Evolutionary conservation across 2,888 invertebrate species (phyloP).

Genomic region (Ochropleura leucogaster): DNA sequence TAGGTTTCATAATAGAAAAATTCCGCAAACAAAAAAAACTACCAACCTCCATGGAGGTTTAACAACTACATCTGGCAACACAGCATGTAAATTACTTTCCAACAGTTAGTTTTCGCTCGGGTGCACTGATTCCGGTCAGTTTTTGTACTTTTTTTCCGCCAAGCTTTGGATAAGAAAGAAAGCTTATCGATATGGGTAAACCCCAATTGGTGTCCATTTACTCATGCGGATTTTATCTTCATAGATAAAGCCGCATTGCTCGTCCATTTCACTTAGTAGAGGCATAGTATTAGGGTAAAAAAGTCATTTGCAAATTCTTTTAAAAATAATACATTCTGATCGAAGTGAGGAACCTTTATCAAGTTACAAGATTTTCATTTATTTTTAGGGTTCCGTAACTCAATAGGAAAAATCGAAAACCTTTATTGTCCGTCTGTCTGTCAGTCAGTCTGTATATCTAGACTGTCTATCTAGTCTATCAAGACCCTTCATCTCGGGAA

Average conservation of each 20-base stretch:
- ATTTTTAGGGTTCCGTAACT: no score
- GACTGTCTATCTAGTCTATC: no score
- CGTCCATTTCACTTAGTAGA: not conserved
- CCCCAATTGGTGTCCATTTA: conserved; percentile 11
- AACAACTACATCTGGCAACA: conserved; percentile 52
- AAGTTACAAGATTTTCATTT: no score
- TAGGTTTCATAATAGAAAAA: not conserved
- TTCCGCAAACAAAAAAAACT: not conserved
- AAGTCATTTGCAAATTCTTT: not conserved
- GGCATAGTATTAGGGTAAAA: not conserved
- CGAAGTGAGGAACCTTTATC: no score
- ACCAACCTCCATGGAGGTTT: conserved; percentile 31
- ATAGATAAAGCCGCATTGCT: not conserved
- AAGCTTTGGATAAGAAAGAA: conserved; percentile 70
- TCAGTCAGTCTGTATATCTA: no score
- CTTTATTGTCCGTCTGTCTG: no score
- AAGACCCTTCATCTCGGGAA: no score
- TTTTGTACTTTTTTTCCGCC: conserved; percentile 65
- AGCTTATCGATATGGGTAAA: conserved; percentile 72
- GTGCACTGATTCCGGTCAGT: conserved; percentile 86
- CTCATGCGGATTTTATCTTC: not conserved
- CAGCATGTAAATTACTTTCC: conserved; percentile 86
- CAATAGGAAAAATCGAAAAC: no score
- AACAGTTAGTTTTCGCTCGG: conserved; percentile 89
- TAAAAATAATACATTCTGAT: not conserved